Conservation (phyloP, 2,888 invertebrate genomes). For the Argyresthia goedartella region DNA sequence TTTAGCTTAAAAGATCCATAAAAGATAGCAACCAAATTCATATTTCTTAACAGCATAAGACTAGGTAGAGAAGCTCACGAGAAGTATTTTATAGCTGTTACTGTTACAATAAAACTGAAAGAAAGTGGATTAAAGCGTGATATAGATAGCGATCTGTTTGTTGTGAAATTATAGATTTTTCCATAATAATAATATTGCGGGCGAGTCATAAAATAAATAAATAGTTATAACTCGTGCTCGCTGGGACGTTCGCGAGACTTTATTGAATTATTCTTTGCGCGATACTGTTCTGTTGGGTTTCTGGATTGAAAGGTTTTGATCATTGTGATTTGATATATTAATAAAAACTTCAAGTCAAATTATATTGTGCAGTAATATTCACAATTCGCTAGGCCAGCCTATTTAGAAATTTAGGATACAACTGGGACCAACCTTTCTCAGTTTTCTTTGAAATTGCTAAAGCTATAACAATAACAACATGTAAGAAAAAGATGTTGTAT, state of each 20-base stretch:
- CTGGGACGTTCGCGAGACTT: constrained; percentile 23
- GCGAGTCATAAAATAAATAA: constrained; percentile 27
- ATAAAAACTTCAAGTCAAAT: no score
- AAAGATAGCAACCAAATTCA: no score
- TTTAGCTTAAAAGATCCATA: no score
- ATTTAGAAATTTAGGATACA: no score
- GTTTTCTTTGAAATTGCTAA: no score
- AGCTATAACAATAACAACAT: no score
- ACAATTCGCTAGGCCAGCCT: no score
- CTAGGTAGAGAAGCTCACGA: constrained; percentile 1
- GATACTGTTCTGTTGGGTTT: constrained; percentile 23
- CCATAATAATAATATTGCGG: constrained; percentile 14
- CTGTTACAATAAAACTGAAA: background rate
- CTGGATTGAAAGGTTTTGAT: constrained; percentile 4
- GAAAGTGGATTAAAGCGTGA: constrained; percentile 4
- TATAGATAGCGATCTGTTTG: background rate
- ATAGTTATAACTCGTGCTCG: constrained; percentile 28
- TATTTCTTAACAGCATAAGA: no score
- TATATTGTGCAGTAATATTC: no score
- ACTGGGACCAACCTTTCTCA: no score
- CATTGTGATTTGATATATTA: background rate
- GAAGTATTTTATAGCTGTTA: background rate
- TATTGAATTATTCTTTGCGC: constrained; percentile 40
- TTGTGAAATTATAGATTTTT: constrained; percentile 24
- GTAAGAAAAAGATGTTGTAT: no score